Evolutionary conservation across 2,888 invertebrate genomes (phyloP), one percentile per base, ranked within the genome.

Genomic region (Xylota sylvarum): DNA sequence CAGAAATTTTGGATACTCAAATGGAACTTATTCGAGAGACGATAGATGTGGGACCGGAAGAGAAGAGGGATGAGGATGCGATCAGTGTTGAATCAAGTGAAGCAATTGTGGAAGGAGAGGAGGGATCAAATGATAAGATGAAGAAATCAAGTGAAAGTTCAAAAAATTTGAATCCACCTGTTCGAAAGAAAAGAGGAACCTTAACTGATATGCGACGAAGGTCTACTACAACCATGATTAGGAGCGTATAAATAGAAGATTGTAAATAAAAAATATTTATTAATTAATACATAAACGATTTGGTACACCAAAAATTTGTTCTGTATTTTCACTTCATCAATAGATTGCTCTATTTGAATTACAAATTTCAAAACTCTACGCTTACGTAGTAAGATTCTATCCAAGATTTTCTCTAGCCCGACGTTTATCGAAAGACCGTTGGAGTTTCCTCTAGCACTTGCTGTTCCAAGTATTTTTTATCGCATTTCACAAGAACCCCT

Each of bases 1-100:
- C 46, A 4, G 52, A 80, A 6, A 58, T 85, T 30, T 50, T 80
- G 12, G 58, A 74, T 9, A 30, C 80, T 1, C 84, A 85, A 52
- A 70, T 76, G 52, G 56, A 76, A 12, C 74, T 85, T 10, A 43
- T 85, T 2, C 12, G 9, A 4, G 69, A 56, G 9, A 23, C 35
- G 0, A 3, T 46, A 4, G 37, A 30, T 6, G 7, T 3, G 23
- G 3, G 14, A 9, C 4, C 27, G 6, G 17, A 12, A 3, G 14
- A 78, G 4, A 32, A 9, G 3, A 14, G 12, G 5, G 27, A 10
- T 0, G 9, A 46, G 1, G 4, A 37, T 12, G 0, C 4, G 12
- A 40, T 40, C 4, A 40, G 40, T 3, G 40, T n/a, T 40, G 5
- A 7, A 2, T 40, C n/a, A 10, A 40, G 12, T 40, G 40, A 43